A percentile compares a stretch with the other conserved stretches of the same genome.
These are phyloP conservation scores for Pseudanteris insignis DNA, from an alignment of 2,888 invertebrate genomes.

Conservation along the genomic window DNA sequence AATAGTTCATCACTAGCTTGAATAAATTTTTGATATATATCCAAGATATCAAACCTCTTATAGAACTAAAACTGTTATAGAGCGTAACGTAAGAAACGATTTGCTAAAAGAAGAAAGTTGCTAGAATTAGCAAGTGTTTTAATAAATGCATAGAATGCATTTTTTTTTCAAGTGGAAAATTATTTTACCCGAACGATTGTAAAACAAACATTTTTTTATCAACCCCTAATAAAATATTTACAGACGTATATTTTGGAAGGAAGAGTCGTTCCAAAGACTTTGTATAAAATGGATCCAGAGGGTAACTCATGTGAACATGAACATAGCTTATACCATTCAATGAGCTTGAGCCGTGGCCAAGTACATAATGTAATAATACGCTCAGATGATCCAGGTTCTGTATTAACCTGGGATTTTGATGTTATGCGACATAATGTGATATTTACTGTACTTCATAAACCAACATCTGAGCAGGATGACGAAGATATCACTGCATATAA, in stretches of 20 bases:
- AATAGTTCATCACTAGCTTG: too few species aligned
- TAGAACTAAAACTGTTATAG: too few species aligned
- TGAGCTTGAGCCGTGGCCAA: slow-evolving; percentile 75
- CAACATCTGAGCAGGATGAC: slow-evolving; percentile 32
- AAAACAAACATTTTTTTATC: too few species aligned
- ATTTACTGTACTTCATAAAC: slow-evolving; percentile 77
- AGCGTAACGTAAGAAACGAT: too few species aligned
- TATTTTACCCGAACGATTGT: too few species aligned
- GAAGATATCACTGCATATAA: slow-evolving; percentile 20
- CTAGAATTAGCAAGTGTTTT: too few species aligned
- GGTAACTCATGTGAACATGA: slow-evolving; percentile 67
- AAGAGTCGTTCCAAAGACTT: slow-evolving; percentile 86
- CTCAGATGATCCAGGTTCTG: slow-evolving; percentile 85
- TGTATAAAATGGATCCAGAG: slow-evolving; percentile 72
- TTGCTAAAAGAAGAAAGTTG: too few species aligned
- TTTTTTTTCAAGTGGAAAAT: too few species aligned
- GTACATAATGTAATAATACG: slow-evolving; percentile 81
- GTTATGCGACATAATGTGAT: slow-evolving; percentile 88
- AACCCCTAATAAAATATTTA: too few species aligned
- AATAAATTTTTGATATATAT: too few species aligned
- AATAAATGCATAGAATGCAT: too few species aligned
- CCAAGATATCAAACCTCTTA: too few species aligned
- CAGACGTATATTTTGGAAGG: slow-evolving; percentile 87
- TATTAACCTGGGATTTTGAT: slow-evolving; percentile 97
- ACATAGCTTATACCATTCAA: slow-evolving; percentile 77